phyloP scores from a whole-genome alignment of 2,888 invertebrate genomes.

The Euplagia quadripunctaria region DNA sequence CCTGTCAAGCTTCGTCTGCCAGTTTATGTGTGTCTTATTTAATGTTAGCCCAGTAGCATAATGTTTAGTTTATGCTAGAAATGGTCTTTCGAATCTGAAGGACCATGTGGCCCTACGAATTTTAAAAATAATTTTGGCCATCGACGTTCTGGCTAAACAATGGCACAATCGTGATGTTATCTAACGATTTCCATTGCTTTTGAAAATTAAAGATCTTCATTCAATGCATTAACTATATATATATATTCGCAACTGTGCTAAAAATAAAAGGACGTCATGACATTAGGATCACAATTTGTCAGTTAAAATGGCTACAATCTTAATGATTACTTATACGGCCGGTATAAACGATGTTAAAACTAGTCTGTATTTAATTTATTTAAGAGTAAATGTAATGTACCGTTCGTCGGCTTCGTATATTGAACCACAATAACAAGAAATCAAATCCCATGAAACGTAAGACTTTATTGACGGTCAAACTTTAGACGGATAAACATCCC shows the following conservation, averaged over 20 bases:
- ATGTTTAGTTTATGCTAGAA: not conserved
- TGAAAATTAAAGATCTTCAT: too few species aligned
- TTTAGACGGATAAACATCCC: too few species aligned
- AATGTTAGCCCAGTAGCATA: not conserved
- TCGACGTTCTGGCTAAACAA: not conserved
- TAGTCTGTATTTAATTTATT: slow-evolving; percentile 42
- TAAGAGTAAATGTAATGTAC: slow-evolving; percentile 20
- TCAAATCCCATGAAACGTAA: not conserved
- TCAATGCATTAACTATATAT: too few species aligned
- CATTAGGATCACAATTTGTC: not conserved
- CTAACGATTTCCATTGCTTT: too few species aligned
- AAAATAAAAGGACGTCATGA: not conserved
- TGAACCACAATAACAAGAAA: not conserved
- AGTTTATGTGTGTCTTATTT: not conserved
- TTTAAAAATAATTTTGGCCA: not conserved
- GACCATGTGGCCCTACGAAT: not conserved
- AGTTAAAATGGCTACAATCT: slow-evolving; percentile 10
- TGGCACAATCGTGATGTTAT: too few species aligned
- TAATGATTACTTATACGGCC: slow-evolving; percentile 28
- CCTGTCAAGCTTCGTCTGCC: not conserved
- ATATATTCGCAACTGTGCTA: not conserved
- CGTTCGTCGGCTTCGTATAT: not conserved
- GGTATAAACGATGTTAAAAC: slow-evolving; percentile 26
- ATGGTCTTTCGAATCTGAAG: not conserved
- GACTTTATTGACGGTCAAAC: too few species aligned